Conservation (phyloP, 1,140 invertebrate species). For the Bombus impatiens region DNA sequence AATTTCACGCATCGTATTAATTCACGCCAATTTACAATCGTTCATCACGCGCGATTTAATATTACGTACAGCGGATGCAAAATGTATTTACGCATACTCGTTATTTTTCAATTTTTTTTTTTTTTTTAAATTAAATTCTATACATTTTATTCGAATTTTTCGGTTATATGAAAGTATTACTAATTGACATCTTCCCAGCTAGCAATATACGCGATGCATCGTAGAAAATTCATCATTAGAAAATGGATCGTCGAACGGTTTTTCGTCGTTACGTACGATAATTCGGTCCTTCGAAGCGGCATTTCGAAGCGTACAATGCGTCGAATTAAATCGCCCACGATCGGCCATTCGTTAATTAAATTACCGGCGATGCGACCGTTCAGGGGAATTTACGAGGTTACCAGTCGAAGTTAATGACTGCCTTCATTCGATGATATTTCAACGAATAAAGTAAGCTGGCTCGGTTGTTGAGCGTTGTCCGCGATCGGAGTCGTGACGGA, state of each 20-base stretch:
- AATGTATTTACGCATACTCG: too few species aligned
- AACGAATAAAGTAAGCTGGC: neutral
- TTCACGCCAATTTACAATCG: too few species aligned
- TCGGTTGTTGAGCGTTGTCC: neutral
- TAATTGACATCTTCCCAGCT: neutral
- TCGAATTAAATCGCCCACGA: slow-evolving; percentile 10
- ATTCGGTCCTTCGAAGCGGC: neutral
- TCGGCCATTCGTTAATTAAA: slow-evolving; percentile 31
- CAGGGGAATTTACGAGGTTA: slow-evolving; percentile 2
- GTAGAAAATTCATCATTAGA: neutral
- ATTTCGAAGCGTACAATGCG: neutral
- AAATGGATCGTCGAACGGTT: neutral
- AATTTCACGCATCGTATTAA: too few species aligned
- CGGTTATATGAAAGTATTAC: too few species aligned
- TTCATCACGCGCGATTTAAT: too few species aligned
- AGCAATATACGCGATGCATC: neutral
- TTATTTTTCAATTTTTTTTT: too few species aligned
- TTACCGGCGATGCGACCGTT: neutral
- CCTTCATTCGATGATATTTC: slow-evolving; percentile 5
- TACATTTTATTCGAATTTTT: too few species aligned
- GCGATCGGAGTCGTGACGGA: neutral
- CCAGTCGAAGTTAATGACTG: slow-evolving; percentile 1
- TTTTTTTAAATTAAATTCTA: too few species aligned
- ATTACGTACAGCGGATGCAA: too few species aligned
- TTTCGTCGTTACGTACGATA: neutral